Base-by-base conservation (phyloP, 1,140 invertebrate species). In the Penaeus indicus region DNA sequence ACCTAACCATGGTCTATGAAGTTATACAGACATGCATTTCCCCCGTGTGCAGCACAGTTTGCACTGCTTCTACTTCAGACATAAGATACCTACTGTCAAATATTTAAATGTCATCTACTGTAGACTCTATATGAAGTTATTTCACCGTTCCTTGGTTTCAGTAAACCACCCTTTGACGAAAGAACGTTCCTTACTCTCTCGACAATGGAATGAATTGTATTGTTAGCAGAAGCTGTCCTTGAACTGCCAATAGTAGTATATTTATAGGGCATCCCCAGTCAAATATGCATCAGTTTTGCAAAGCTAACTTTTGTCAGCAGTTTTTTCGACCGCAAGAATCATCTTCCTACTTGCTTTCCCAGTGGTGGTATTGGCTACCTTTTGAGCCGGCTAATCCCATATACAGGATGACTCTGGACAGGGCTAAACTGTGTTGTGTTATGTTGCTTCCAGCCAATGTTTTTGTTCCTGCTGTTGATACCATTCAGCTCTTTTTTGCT, bases 51-150 rank as follows among this genome's bases (percentile, higher is more conserved):
- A 27, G 25, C 72, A 77, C 72, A 77, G 5, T 11, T 27, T 8
- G 11, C 72, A 77, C 10, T 77, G n/a, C 4, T 38, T 77, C n/a
- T n/a, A 27, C 72, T 77, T 38, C 72, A n/a, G 72, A 77, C 72
- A 27, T 27, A 7, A 77, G 25, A 38, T 77, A 19, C 16, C 72
- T 27, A 32, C 1, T 75, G 72, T 75, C 72, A 21, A 18, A 1
- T 75, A 21, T n/a, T 25, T 18, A 32, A 75, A 67, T 16, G 72
- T 77, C 27, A 32, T 77, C 42, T 13, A 13, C 42, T 77, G 8
- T 77, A 21, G 27, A 38, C 25, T 77, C 72, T 22, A 11, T 27
- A 77, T 77, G 25, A 77, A 38, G 72, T 77, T 5, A 13, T 77
- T 77, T 22, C 10, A 22, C 21, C 42, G 21, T 77, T 5, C 27